Conservation (phyloP, 2,797 vertebrate genomes). For the Coluber constrictor region DNA sequence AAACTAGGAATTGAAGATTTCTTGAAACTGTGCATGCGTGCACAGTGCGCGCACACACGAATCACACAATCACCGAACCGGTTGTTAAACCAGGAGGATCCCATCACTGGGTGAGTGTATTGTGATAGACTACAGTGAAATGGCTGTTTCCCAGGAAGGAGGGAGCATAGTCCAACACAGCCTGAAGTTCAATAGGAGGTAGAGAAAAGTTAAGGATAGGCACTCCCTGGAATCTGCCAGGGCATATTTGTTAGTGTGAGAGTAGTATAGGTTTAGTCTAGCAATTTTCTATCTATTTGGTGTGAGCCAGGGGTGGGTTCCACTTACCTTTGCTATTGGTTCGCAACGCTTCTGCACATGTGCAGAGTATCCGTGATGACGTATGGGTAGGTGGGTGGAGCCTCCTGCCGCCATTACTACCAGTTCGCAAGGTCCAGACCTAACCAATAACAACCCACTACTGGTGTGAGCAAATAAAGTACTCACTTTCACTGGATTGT, state of each 20-base stretch:
- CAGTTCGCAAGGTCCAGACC: too few species aligned
- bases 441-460: too few species aligned
- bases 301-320: background rate
- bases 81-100: too few species aligned
- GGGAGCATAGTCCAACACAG: background rate
- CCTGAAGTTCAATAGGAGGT: background rate
- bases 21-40: too few species aligned
- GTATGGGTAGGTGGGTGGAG: too few species aligned
- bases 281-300: background rate
- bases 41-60: too few species aligned
- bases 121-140: background rate
- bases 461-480: background rate
- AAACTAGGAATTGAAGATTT: too few species aligned
- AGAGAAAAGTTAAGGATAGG: background rate
- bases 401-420: too few species aligned
- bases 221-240: background rate
- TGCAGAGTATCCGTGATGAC: too few species aligned
- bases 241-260: background rate
- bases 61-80: too few species aligned
- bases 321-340: too few species aligned
- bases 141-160: background rate
- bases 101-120: background rate
- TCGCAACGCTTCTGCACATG: too few species aligned
- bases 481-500: background rate
- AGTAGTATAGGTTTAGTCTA: background rate